Base-by-base conservation (phyloP, 1,140 invertebrate species). In the Heliothis subflexa region DNA sequence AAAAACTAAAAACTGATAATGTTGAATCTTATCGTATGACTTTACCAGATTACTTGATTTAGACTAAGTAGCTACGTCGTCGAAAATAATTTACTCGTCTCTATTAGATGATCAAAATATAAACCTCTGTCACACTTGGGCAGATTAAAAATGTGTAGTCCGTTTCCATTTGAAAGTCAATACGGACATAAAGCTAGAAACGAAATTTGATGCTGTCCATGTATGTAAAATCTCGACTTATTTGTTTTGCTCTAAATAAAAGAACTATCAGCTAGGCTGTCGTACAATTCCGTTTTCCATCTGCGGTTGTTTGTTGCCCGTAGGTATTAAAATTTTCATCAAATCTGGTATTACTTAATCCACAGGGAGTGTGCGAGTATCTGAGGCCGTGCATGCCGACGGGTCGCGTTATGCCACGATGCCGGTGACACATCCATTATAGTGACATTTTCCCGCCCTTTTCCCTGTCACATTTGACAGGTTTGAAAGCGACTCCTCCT, bases 391-490 rank as follows among this genome's bases (percentile, higher is more conserved):
- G 84, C 87, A 89, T 86, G 88, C 86, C 85, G 86, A 86, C 87
- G 87, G 89, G 88, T 83, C 90, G 85, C 87, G 82, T 88, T 89
- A 85, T 87, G 85, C 85, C 85, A 88, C 85, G 84, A 85, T 92
- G 90, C 81, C 86, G 86, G 83, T 94, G 91, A 94, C 91, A 93
- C 90, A 92, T 93, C 91, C 91, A 94, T 93, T 94, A 93, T 91
- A 88, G 85, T 89, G 91, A 92, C 90, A 89, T 91, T 91, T 91
- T 92, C 83, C 91, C 91, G 89, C 90, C 91, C 90, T 93, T 94
- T 94, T 93, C 88, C 85, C 90, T 91, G 92, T 93, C 91, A 93
- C 88, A 84, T 93, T 91, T 94, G 93, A 93, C 93, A 93, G 90
- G 82, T 94, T 93, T 90, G 91, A 91, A 92, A 93, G 89, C 85